Conservation (phyloP, 1,140 invertebrate genomes). For the Hypothenemus hampei region DNA sequence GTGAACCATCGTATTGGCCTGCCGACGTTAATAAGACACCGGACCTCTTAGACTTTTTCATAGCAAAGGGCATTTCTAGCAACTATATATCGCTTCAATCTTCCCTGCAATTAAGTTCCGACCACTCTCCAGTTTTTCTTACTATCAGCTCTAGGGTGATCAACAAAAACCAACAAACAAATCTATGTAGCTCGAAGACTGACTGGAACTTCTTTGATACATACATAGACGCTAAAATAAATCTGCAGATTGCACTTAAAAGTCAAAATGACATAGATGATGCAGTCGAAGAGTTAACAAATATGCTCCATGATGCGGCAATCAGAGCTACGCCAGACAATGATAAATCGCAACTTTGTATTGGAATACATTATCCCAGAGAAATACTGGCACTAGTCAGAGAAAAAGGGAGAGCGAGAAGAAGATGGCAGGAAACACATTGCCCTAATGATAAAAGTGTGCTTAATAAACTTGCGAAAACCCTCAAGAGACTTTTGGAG, state of each 20-base stretch:
- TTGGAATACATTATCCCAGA: background rate
- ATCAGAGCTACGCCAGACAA: background rate
- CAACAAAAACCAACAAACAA: background rate
- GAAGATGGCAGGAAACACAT: background rate
- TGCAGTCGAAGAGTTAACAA: background rate
- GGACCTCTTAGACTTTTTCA: constrained; percentile 17
- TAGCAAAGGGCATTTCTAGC: constrained; percentile 32
- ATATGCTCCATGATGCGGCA: too few species aligned
- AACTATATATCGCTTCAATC: background rate
- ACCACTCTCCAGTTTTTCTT: background rate
- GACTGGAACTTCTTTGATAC: background rate
- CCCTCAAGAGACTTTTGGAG: background rate
- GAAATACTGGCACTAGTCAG: background rate
- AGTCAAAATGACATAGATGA: background rate
- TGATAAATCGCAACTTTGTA: background rate
- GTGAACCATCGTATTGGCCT: constrained; percentile 46
- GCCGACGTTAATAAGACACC: constrained; percentile 41
- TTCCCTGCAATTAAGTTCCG: background rate
- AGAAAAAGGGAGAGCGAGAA: background rate
- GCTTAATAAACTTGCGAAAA: background rate
- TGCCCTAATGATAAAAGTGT: background rate
- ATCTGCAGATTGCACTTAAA: background rate
- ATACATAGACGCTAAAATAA: constrained; percentile 1
- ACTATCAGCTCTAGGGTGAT: background rate
- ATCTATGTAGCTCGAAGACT: background rate